Base-by-base conservation (phyloP, 2,888 invertebrate species). In the Calameuta idolon region DNA sequence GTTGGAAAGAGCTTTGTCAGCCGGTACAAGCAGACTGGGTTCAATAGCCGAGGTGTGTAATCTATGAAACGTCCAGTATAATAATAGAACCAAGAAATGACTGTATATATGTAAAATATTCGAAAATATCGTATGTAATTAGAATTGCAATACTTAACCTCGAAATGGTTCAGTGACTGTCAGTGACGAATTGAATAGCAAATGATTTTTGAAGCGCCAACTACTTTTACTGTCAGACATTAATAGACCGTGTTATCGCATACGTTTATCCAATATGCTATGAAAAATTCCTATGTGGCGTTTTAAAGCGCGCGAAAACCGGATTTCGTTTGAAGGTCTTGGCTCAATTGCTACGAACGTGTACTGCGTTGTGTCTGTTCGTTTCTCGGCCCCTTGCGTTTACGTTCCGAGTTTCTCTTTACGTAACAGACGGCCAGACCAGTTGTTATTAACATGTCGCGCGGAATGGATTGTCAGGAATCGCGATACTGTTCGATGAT, bases 11-110 rank as follows among this genome's bases (percentile, higher is more conserved):
- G 83, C 80, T 12, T 74, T 85, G 23, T 74, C 78, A 23, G 74
- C 69, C 23, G 55, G 9, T 35, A 73, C 78, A 23, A 82, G 37
- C 15, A 55, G 69, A 35, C 69, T 79, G 69, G 34, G 34, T 69
- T 76, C 79, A 0, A 76, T 83, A 78, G 30, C 78, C 12, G 80
- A 86, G 85, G 85, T 86, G 76, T 69, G 82, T 82, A 77, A 73
- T 5, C 23, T 55, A 23, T 55, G 55, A 55, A 55, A 55, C 55
- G 55, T 23, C 55, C 55, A 55, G 55, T 55, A 55, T 23, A 55
- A 55, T 55, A 5, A 23, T 55, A 23, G 9, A 55, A 55, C 0
- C 15, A 23, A 55, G 15, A 23, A 55, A 55, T 0, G 40, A 40
- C 40, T 15, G 9, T 5, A 1, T 55, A 1, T 55, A 23, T 55